Evolutionary conservation across 2,888 invertebrate species (phyloP).

Genomic region (Tuberolachnus salignus): DNA sequence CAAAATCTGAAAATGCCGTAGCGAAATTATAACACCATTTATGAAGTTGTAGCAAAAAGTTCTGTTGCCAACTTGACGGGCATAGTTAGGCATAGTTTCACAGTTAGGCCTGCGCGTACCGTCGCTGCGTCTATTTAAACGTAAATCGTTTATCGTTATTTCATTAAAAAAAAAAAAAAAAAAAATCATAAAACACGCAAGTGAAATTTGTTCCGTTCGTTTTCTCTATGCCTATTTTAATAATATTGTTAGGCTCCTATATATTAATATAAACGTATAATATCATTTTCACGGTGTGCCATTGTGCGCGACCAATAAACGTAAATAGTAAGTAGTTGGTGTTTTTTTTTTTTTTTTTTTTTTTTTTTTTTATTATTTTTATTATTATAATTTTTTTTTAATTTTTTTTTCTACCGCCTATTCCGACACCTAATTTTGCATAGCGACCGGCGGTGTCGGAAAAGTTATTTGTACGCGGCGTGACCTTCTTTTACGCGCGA

Average conservation of each 20-base stretch:
- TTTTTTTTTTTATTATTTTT: too few species aligned
- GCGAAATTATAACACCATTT: too few species aligned
- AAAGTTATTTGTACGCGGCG: conserved; percentile 34
- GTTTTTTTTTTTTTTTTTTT: too few species aligned
- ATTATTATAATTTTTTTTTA: too few species aligned
- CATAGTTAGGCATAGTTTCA: too few species aligned
- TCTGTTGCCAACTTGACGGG: too few species aligned
- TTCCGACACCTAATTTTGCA: not conserved
- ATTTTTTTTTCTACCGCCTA: too few species aligned
- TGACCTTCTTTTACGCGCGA: conserved; percentile 31
- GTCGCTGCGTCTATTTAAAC: not conserved
- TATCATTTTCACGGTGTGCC: conserved; percentile 37
- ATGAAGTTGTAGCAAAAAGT: too few species aligned
- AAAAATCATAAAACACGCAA: conserved; percentile 15
- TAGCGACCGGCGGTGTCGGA: not conserved
- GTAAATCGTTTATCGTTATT: not conserved
- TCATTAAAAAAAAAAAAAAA: too few species aligned
- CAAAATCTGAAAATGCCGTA: too few species aligned
- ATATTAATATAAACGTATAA: not conserved
- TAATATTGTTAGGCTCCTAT: not conserved
- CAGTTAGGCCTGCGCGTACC: too few species aligned
- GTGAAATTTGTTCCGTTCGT: conserved; percentile 28
- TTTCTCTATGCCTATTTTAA: not conserved
- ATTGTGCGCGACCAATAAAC: conserved; percentile 20
- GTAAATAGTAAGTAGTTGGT: not conserved